A percentile compares a stretch with the other conserved stretches of the same genome.
Evolutionary conservation across 2,113 vertebrate genomes (phyloP).

Genomic region (Capreolus pygargus): DNA sequence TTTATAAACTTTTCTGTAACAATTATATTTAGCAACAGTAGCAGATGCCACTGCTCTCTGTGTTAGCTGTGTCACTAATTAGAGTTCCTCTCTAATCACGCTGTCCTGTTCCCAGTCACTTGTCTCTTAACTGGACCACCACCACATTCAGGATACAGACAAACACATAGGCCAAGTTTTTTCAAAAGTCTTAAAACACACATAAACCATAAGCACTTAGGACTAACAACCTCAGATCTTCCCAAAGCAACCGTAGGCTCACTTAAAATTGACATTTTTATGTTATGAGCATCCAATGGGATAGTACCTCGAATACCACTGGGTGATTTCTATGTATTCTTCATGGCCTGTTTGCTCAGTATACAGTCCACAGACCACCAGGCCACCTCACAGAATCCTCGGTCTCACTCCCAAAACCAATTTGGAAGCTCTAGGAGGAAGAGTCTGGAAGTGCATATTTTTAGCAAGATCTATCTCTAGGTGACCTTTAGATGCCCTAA

Average conservation of each 20-base stretch:
- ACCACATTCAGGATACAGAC: neutral
- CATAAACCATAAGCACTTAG: slow-evolving; percentile 16
- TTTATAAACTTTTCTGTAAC: slow-evolving; percentile 72
- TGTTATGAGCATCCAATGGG: neutral
- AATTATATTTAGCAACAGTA: slow-evolving; percentile 78
- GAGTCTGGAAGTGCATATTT: neutral
- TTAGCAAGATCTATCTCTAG: neutral
- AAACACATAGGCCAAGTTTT: neutral
- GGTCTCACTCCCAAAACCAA: neutral
- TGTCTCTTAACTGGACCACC: slow-evolving; percentile 31
- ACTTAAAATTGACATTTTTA: slow-evolving; percentile 49
- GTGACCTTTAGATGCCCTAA: neutral
- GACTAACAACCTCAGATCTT: slow-evolving; percentile 35
- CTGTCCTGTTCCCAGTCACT: slow-evolving; percentile 20
- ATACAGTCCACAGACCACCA: neutral
- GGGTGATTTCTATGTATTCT: neutral
- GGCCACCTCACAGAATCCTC: neutral
- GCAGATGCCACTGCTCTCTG: slow-evolving; percentile 74
- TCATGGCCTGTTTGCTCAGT: neutral
- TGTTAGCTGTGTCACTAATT: slow-evolving; percentile 67
- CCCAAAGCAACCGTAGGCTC: neutral
- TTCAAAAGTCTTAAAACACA: slow-evolving; percentile 6
- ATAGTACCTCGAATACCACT: neutral
- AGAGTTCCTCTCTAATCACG: slow-evolving; percentile 55
- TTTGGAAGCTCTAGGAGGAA: neutral